These are phyloP conservation scores for Keiferia lycopersicella DNA, from an alignment of 2,888 invertebrate genomes.

Conservation along the genomic window DNA sequence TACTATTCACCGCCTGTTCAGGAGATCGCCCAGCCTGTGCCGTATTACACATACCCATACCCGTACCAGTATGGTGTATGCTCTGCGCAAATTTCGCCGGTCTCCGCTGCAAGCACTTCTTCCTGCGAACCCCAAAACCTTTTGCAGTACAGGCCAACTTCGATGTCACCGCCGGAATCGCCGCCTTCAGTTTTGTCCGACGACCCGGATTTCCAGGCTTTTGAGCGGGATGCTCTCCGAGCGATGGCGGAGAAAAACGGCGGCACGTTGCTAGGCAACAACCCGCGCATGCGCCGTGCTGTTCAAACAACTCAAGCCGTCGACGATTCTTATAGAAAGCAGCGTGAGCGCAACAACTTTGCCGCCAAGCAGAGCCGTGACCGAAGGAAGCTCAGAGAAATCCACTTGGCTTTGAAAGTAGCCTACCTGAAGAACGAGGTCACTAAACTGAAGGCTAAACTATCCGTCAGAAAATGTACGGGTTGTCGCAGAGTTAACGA, in stretches of 20 bases:
- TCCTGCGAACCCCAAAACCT: slow-evolving; percentile 12
- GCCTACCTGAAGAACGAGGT: slow-evolving; percentile 83
- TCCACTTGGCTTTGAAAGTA: slow-evolving; percentile 94
- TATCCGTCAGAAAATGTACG: not conserved
- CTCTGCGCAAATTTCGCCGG: slow-evolving; percentile 31
- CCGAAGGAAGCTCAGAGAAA: slow-evolving; percentile 93
- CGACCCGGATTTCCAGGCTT: slow-evolving; percentile 84
- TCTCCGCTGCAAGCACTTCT: slow-evolving; percentile 37
- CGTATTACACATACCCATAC: not conserved
- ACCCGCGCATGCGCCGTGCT: slow-evolving; percentile 85
- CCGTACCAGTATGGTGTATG: not conserved
- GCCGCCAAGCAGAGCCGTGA: slow-evolving; percentile 97
- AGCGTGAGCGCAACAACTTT: slow-evolving; percentile 94
- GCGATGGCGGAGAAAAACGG: slow-evolving; percentile 83
- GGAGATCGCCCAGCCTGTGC: slow-evolving; percentile 3
- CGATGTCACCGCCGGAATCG: slow-evolving; percentile 34
- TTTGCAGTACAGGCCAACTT: slow-evolving; percentile 38
- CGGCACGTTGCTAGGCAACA: slow-evolving; percentile 75
- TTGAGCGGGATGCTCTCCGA: slow-evolving; percentile 84
- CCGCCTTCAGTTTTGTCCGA: slow-evolving; percentile 41
- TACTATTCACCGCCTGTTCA: not conserved
- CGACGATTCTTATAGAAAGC: slow-evolving; percentile 93
- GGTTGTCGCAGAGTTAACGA: slow-evolving; percentile 13
- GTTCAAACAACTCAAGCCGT: slow-evolving; percentile 58
- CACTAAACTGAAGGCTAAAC: slow-evolving; percentile 44